A percentile compares a stretch with the other conserved stretches of the same genome.
Evolutionary conservation across 2,797 vertebrate species (phyloP).

Genomic region (Chrosomus eos): DNA sequence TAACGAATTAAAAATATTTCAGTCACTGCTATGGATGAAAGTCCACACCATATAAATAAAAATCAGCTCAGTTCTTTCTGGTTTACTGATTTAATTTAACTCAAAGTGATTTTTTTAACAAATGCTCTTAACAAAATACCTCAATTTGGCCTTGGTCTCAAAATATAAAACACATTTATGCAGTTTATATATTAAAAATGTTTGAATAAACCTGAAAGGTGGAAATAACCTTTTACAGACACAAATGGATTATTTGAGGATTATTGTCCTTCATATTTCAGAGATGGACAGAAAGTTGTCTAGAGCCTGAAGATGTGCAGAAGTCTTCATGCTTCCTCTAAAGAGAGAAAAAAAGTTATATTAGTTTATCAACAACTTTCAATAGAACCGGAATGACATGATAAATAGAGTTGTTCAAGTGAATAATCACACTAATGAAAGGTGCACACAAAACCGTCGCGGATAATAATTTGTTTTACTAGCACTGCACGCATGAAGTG

Average conservation of each 20-base stretch:
- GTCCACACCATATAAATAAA: neutral
- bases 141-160: neutral
- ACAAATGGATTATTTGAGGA: neutral
- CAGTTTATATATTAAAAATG: neutral
- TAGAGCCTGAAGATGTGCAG: neutral
- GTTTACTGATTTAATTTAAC: neutral
- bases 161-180: neutral
- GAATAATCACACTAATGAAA: neutral
- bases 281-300: neutral
- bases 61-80: neutral
- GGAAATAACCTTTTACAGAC: neutral
- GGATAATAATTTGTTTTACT: neutral
- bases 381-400: neutral
- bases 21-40: neutral
- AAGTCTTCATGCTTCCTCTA: constrained; percentile 69
- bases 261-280: neutral
- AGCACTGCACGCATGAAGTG: neutral
- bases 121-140: neutral
- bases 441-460: neutral
- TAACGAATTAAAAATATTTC: neutral
- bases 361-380: neutral
- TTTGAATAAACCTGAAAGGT: neutral
- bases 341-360: neutral
- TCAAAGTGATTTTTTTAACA: too few species aligned
- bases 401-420: neutral